These are phyloP conservation scores for Orientallactaga bullata DNA, from an alignment of 2,113 vertebrate species.

Conservation along the genomic window DNA sequence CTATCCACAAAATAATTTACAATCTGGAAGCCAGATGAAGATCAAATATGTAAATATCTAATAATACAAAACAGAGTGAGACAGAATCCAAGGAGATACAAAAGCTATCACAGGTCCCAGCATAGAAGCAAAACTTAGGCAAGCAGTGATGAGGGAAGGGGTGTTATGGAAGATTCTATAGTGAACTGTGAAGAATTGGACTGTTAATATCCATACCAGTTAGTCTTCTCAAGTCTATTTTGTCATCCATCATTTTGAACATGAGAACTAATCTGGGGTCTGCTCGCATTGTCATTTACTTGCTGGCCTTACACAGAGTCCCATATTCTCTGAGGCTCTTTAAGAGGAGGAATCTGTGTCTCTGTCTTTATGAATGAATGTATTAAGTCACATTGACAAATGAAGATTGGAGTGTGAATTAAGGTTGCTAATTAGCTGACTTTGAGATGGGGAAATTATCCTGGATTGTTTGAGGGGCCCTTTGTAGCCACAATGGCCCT, in stretches of 20 bases:
- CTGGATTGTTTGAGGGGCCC: neutral
- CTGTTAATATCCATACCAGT: neutral
- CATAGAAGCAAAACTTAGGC: neutral
- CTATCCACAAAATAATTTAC: constrained; percentile 3
- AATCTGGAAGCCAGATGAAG: constrained; percentile 28
- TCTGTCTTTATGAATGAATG: neutral
- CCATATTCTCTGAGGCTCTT: neutral
- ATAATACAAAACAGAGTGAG: constrained; percentile 31
- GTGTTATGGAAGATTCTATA: neutral
- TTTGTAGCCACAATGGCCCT: neutral
- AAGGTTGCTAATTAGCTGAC: neutral
- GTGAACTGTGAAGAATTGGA: neutral
- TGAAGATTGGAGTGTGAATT: neutral
- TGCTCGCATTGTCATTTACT: constrained; percentile 14
- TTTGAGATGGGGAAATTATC: neutral
- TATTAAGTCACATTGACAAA: neutral
- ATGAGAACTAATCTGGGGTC: neutral
- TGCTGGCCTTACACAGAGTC: neutral
- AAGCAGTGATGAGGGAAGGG: neutral
- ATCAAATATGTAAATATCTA: neutral
- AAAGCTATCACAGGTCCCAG: neutral
- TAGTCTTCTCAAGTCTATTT: neutral
- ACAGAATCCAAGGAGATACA: neutral
- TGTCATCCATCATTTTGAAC: constrained; percentile 13
- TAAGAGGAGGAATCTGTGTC: neutral